Conservation (phyloP, 2,888 invertebrate species). For the Apamea crenata region DNA sequence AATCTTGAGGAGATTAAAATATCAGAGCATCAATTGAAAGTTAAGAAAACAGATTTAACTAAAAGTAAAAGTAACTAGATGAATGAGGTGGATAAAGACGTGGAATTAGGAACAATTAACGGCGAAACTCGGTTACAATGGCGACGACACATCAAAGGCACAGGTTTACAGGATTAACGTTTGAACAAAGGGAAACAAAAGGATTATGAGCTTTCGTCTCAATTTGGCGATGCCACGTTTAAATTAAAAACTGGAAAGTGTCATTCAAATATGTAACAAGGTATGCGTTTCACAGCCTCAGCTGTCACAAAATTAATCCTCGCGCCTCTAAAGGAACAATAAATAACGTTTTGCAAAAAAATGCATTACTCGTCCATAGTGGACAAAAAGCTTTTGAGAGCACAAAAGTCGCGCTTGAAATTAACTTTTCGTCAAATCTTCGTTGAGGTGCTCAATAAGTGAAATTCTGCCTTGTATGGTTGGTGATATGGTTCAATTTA, state of each 20-base stretch:
- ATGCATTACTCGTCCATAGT: conserved; percentile 76
- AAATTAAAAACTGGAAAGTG: conserved; percentile 80
- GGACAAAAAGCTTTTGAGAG: conserved; percentile 87
- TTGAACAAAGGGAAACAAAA: conserved; percentile 78
- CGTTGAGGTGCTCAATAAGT: conserved; percentile 24
- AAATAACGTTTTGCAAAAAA: conserved; percentile 78
- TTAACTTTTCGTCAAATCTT: conserved; percentile 84
- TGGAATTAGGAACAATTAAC: conserved; percentile 77
- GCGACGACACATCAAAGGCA: conserved; percentile 73
- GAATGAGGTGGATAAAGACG: conserved; percentile 72
- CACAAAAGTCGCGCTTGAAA: conserved; percentile 84
- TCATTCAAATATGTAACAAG: conserved; percentile 86
- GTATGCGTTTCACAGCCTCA: conserved; percentile 74
- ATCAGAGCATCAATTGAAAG: conserved; percentile 54
- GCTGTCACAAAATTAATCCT: conserved; percentile 80
- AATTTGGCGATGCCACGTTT: conserved; percentile 76
- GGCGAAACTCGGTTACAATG: conserved; percentile 72
- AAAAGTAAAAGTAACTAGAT: conserved; percentile 68
- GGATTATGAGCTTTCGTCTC: conserved; percentile 78
- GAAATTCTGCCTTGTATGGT: conserved; percentile 69
- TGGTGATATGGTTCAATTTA: conserved; percentile 68
- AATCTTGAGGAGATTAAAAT: conserved; percentile 52
- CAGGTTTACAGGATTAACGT: conserved; percentile 76
- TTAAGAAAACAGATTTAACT: conserved; percentile 69
- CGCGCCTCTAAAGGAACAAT: conserved; percentile 77